phyloP scores from a whole-genome alignment of 2,888 invertebrate genomes.

The Drosophila atroscutellata region DNA sequence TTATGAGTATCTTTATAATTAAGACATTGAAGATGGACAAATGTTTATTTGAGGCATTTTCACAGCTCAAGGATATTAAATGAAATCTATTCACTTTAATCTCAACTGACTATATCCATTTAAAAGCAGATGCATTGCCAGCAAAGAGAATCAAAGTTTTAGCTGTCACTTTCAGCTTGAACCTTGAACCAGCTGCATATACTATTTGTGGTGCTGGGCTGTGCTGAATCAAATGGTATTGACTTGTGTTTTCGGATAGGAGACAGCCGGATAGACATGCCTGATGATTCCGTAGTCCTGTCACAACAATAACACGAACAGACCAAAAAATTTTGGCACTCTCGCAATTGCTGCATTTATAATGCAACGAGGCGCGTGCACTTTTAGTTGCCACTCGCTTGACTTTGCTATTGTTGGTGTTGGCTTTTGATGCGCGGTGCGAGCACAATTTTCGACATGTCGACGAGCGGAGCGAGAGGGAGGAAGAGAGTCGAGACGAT shows the following conservation, averaged over 20 bases:
- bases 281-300: constrained; percentile 34
- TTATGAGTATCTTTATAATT: background rate
- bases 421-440: constrained; percentile 36
- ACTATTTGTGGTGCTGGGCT: constrained; percentile 8
- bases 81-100: background rate
- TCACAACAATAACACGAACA: constrained; percentile 25
- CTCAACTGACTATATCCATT: background rate
- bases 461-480: constrained; percentile 2
- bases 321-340: constrained; percentile 55
- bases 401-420: constrained; percentile 11
- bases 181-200: constrained; percentile 19
- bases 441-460: constrained; percentile 59
- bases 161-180: constrained; percentile 32
- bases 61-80: background rate
- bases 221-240: constrained; percentile 25
- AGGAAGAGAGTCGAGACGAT: constrained; percentile 13
- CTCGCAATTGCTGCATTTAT: constrained; percentile 73
- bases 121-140: background rate
- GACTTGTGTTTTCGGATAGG: constrained; percentile 37
- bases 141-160: constrained; percentile 5
- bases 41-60: background rate
- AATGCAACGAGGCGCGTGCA: constrained; percentile 70
- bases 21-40: background rate
- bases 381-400: constrained; percentile 29
- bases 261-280: constrained; percentile 29